Base-by-base conservation (phyloP, 1,140 invertebrate species). In the Ectropis grisescens region DNA sequence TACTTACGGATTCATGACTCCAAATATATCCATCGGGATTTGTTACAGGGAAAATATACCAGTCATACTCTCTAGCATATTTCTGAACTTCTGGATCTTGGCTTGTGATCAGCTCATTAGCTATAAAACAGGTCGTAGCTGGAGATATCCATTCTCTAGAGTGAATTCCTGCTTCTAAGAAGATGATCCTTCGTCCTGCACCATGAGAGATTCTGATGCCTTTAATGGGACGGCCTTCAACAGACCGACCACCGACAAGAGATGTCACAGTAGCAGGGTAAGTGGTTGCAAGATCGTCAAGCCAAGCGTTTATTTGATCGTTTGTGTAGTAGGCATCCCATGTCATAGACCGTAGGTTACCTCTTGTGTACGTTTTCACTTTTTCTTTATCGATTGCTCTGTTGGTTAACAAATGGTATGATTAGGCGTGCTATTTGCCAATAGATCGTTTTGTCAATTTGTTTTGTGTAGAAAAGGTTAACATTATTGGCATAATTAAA, bases 1-100 rank as follows among this genome's bases (percentile, higher is more conserved):
- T 19, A 4, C 67, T 68, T 47, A 71, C 67, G 29, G 47, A 23
- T 2, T 31, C 47, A 37, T 70, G 71, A 8, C 88, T 85, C 51
- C 88, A 93, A 1, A 74, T 86, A 55, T 93, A 93, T 26, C 93
- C 93, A 79, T 95, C 93, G 12, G 93, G 92, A 62, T 93, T 93
- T 24, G 86, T 66, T 0, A 86, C 80, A 0, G 90, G 90, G 32
- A 91, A 82, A 9, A 91, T 82, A 48, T 89, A 88, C 88, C 88
- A 90, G 15, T 89, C 86, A 49, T 90, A 64, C 35, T 74, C 62
- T 47, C 87, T 72, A 9, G 90, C 83, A 45, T 88, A 50, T 28
- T 55, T 31, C 44, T 82, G 54, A 2, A 85, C 43, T 33, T 82
- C 58, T 27, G 78, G 4, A 42, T 87, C 45, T 11, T 66, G 49